Evolutionary conservation across 2,797 vertebrate species (phyloP), one percentile per base, ranked within the genome.

Genomic region (Amblyopsis hoosieri): DNA sequence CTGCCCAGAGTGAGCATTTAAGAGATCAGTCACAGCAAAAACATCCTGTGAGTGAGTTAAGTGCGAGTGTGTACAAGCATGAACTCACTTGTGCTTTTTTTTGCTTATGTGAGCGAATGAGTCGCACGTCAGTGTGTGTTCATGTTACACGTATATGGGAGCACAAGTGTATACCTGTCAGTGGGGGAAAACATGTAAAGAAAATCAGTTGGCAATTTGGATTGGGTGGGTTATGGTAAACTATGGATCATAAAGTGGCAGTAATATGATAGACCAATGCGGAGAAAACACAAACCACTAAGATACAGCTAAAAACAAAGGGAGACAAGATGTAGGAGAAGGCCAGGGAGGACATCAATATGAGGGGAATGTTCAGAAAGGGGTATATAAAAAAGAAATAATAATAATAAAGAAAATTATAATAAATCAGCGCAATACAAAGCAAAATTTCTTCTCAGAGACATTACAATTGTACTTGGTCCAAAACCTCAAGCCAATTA

Each of bases 401-500:
- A 12, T 14, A 13, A 4, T 11, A 49, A 29, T 10, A 10, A 51
- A 2, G 23, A 33, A 8, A 58, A 55, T 23, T 23, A 23, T 42
- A 31, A 57, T 59, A 57, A 66, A 52, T 37, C 61, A 33, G 62
- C 69, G 68, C 37, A 68, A 53, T 11, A 66, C 3, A 47, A 29
- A 56, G 60, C 37, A 71, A 63, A 33, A 12, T 52, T 69, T 85
- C 54, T 45, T 59, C 60, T 49, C 53, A 52, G 73, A 64, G 64
- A 72, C 79, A 76, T 67, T 67, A 62, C 17, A 53, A 76, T 23
- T 23, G 67, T 75, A 82, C 88, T 89, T 92, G 92, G 92, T 94
- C 93, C 91, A 90, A 87, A 85, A 89, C 71, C 73, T 75, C 80
- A 88, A 80, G 89, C 81, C 89, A 87, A 81, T 87, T 80, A 55